Evolutionary conservation across 1,140 invertebrate genomes (phyloP).

Genomic region (Aphelenchoides fujianensis): DNA sequence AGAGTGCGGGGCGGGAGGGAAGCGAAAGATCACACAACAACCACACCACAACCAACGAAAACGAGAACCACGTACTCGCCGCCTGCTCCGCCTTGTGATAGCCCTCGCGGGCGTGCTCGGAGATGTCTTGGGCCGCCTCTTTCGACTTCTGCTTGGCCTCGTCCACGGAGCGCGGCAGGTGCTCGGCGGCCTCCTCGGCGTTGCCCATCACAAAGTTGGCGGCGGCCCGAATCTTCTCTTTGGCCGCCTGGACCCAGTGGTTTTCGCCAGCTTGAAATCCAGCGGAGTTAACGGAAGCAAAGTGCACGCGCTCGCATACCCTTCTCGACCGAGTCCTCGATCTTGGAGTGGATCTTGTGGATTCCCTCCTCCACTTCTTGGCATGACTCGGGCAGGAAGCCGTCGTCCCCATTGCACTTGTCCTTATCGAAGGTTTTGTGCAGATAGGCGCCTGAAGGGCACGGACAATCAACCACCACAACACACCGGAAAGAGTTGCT

Average conservation of each 20-base stretch:
- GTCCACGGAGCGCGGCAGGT: neutral
- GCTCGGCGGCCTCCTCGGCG: neutral
- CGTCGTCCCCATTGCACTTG: neutral
- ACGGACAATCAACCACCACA: conserved; percentile 4
- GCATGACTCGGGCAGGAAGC: neutral
- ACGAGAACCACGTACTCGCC: conserved; percentile 5
- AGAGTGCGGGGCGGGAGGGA: neutral
- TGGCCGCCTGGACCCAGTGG: neutral
- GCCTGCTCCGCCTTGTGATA: neutral
- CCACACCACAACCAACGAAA: conserved; percentile 7
- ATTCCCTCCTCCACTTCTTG: neutral
- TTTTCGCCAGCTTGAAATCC: neutral
- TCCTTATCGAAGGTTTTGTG: conserved; percentile 4
- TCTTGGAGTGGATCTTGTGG: neutral
- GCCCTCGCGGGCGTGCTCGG: neutral
- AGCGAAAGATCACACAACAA: neutral
- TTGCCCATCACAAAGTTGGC: conserved; percentile 12
- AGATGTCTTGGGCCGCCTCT: neutral
- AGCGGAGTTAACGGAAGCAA: neutral
- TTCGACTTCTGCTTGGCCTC: conserved; percentile 9
- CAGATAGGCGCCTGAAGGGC: neutral
- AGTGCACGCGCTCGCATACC: neutral
- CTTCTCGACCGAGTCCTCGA: neutral
- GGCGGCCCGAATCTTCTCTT: conserved; percentile 6
- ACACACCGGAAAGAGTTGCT: neutral